Evolutionary conservation across 2,797 vertebrate genomes (phyloP), one percentile per base, ranked within the genome.

Genomic region (Poecilia picta): DNA sequence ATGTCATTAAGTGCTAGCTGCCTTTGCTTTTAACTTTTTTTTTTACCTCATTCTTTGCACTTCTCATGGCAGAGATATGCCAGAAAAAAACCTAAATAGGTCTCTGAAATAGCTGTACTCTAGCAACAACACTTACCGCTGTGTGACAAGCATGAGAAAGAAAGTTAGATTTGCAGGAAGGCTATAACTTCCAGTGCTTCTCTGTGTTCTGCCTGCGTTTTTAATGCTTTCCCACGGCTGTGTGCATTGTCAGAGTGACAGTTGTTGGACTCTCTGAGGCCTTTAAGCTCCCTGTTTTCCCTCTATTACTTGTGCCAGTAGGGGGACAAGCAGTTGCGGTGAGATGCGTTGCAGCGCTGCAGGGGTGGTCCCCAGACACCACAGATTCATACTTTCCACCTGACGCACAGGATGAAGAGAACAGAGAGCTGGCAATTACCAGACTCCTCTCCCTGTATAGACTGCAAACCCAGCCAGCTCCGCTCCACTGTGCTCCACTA

Each of bases 371-470:
- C 92, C 92, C 78, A 87, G 93, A 92, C 80, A 88, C 91, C 89
- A 70, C 57, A 39, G 85, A 93, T 91, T 94, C 92, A 93, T 93
- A 93, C 89, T 92, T 93, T 91, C 91, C 90, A 92, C 93, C 93
- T 93, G 92, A 92, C 88, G 79, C 89, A 73, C 90, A 87, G 88
- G 83, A 91, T 87, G 84, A 89, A 88, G 86, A 90, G 93, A 91
- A 93, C 85, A 91, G 89, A 93, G 88, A 91, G 89, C 80, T 87
- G 89, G 88, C 91, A 95, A 95, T 94, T 94, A 94, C 91, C 86
- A 84, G 84, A 89, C 88, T 89, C 41, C 41, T 87, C 88, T 87
- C 80, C 77, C 86, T 89, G 76, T 91, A 86, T 92, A 89, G 83
- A 90, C 83, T 85, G 88, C 81, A 81, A 89, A 85, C 81, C 84